phyloP scores from a whole-genome alignment of 2,888 invertebrate species.

The Protodeltote pygarga region DNA sequence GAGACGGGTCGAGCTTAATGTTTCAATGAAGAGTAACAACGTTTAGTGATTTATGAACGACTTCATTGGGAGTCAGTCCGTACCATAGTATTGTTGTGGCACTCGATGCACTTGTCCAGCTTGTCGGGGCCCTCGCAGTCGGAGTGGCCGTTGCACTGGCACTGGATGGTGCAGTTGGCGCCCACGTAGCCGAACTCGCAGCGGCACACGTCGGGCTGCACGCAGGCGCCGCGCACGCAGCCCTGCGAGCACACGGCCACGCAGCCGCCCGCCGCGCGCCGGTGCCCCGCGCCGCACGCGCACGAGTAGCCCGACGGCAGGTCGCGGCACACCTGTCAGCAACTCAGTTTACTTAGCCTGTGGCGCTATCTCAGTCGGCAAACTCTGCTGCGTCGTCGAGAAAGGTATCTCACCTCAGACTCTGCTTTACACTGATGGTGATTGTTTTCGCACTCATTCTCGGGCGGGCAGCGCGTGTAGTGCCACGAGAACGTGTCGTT shows the following conservation, averaged over 20 bases:
- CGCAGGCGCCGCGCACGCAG: constrained; percentile 94
- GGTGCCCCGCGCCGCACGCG: constrained; percentile 90
- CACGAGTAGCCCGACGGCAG: constrained; percentile 93
- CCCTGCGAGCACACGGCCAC: constrained; percentile 94
- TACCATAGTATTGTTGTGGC: constrained; percentile 96
- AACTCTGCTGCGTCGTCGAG: too few species aligned
- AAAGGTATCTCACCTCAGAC: constrained; percentile 88
- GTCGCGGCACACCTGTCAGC: constrained; percentile 92
- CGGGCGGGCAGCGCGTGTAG: constrained; percentile 95
- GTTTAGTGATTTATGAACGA: too few species aligned
- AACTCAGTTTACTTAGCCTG: too few species aligned
- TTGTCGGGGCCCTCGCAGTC: constrained; percentile 96
- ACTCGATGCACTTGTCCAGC: constrained; percentile 92
- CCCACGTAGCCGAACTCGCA: constrained; percentile 98
- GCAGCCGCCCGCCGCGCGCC: constrained; percentile 87
- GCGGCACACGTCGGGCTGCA: constrained; percentile 93
- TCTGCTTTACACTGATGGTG: constrained; percentile 96
- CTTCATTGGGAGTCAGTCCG: too few species aligned
- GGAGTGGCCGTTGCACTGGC: constrained; percentile 97
- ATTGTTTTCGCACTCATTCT: constrained; percentile 96
- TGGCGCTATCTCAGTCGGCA: too few species aligned
- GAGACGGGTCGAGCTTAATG: too few species aligned
- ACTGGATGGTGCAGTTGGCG: constrained; percentile 96
- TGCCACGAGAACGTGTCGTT: constrained; percentile 92
- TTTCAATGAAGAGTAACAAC: too few species aligned